Percentiles rank a stretch among this genome's conserved stretches.
Conservation (phyloP, 2,888 invertebrate species). For the Diaprepes abbreviatus region DNA sequence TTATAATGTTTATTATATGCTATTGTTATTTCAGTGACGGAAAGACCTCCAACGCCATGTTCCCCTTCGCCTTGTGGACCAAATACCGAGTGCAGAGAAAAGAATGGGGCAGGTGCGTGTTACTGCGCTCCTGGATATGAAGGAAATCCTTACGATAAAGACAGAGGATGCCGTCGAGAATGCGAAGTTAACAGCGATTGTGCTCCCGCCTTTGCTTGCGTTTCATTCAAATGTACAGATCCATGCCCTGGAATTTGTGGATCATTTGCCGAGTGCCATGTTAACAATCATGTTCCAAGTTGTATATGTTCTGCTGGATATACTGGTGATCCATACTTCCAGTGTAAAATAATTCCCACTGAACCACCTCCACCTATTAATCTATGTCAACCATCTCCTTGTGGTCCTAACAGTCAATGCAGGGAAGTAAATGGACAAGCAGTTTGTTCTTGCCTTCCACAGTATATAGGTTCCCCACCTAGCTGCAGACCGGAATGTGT, state of each 20-base stretch:
- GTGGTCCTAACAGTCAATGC: constrained; percentile 90
- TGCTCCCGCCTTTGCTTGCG: constrained; percentile 79
- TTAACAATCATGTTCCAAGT: constrained; percentile 83
- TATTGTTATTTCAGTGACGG: constrained; percentile 70
- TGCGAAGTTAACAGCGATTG: constrained; percentile 87
- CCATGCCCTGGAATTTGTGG: constrained; percentile 90
- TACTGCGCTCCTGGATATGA: constrained; percentile 83
- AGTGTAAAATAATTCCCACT: constrained; percentile 74
- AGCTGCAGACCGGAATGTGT: constrained; percentile 88
- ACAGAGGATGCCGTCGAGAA: constrained; percentile 79
- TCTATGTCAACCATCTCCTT: constrained; percentile 87
- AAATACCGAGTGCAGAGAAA: constrained; percentile 86
- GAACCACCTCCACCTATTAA: constrained; percentile 70
- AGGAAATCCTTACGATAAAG: constrained; percentile 84
- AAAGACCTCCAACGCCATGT: constrained; percentile 81
- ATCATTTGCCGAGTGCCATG: constrained; percentile 81
- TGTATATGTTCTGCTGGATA: constrained; percentile 82
- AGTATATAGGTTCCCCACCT: constrained; percentile 84
- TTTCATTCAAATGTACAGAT: constrained; percentile 86
- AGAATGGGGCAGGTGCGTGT: constrained; percentile 89
- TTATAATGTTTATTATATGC: background rate
- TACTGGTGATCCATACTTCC: constrained; percentile 87
- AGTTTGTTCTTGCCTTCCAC: constrained; percentile 86
- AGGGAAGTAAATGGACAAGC: constrained; percentile 84
- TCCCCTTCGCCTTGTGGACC: constrained; percentile 88